Conservation (phyloP, 2,888 invertebrate species). For the Ochlodes sylvanus region DNA sequence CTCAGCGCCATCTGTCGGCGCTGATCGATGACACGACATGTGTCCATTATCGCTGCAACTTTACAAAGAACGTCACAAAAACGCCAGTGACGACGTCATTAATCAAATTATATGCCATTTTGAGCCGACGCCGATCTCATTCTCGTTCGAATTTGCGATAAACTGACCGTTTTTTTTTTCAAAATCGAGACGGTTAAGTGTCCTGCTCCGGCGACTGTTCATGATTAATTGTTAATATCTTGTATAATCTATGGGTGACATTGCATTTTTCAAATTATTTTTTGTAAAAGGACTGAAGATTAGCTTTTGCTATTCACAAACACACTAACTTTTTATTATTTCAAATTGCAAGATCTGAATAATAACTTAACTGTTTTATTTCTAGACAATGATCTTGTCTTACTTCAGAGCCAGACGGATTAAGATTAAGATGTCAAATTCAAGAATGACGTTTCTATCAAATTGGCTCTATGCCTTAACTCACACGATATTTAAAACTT, state of each 20-base stretch:
- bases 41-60: conserved; percentile 71
- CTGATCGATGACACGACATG: conserved; percentile 80
- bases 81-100: conserved; percentile 64
- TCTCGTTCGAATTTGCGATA: conserved; percentile 35
- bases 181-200: conserved; percentile 27
- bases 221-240: conserved; percentile 36
- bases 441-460: no score
- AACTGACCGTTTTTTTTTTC: conserved; percentile 22
- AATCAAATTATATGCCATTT: conserved; percentile 70
- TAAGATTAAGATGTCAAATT: no score
- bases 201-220: conserved; percentile 15
- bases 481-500: no score
- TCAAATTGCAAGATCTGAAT: no score
- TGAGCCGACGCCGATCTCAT: conserved; percentile 31
- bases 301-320: background rate
- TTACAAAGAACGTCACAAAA: conserved; percentile 61
- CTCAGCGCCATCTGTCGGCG: conserved; percentile 67
- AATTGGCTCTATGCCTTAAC: no score
- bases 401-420: no score
- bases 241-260: conserved; percentile 1
- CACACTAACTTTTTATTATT: no score
- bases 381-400: no score
- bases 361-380: no score
- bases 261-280: conserved; percentile 15
- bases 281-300: background rate